Evolutionary conservation across 2,888 invertebrate genomes (phyloP).

Genomic region (Watsonalla binaria): DNA sequence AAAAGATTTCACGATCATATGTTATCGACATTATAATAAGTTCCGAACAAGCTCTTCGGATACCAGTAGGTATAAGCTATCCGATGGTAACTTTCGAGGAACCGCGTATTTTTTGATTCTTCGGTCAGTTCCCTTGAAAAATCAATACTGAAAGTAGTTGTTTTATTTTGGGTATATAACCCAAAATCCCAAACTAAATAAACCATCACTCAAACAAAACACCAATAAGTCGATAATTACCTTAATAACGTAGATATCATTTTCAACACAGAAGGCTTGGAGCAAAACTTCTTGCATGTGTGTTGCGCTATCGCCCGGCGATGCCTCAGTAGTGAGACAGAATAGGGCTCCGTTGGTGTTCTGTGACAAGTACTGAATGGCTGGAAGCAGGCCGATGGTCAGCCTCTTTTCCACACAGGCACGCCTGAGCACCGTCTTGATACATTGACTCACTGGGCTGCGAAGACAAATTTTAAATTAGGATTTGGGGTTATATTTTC

Average conservation of each 20-base stretch:
- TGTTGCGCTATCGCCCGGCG: conserved; percentile 84
- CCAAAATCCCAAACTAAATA: too few species aligned
- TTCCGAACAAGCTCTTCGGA: too few species aligned
- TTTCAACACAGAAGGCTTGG: conserved; percentile 88
- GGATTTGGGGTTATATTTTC: neutral
- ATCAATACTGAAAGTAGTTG: too few species aligned
- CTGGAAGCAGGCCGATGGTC: conserved; percentile 81
- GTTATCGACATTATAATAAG: too few species aligned
- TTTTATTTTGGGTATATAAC: too few species aligned
- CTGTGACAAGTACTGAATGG: conserved; percentile 79
- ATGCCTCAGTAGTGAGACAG: conserved; percentile 83
- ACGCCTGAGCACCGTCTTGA: conserved; percentile 73
- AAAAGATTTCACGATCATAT: too few species aligned
- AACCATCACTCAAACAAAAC: too few species aligned
- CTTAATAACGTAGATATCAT: conserved; percentile 86
- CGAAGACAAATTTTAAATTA: conserved; percentile 36
- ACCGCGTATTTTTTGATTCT: too few species aligned
- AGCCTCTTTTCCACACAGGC: conserved; percentile 78
- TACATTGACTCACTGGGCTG: conserved; percentile 71
- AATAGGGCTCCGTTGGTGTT: conserved; percentile 81
- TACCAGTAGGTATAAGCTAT: too few species aligned
- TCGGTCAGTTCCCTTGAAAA: too few species aligned
- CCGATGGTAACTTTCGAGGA: too few species aligned
- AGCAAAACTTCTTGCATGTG: conserved; percentile 88
- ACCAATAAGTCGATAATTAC: conserved; percentile 51